These are phyloP conservation scores for Euclidia mi DNA, from an alignment of 2,888 invertebrate species.

Conservation along the genomic window DNA sequence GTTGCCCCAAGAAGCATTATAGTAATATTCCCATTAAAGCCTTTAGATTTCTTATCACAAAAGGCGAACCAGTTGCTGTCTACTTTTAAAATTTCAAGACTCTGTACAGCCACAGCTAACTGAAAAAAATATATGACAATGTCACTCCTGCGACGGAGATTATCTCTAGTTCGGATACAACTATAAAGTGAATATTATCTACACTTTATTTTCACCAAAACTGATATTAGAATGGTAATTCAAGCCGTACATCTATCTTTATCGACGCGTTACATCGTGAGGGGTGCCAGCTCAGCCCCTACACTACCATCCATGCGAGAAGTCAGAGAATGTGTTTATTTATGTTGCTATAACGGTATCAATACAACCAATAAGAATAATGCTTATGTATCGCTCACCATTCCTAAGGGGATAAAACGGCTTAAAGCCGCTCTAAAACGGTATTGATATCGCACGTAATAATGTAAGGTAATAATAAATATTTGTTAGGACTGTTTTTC, in stretches of 20 bases:
- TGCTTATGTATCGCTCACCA: slow-evolving; percentile 34
- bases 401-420: slow-evolving; percentile 22
- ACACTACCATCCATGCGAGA: slow-evolving; percentile 39
- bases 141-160: too few relatives aligned
- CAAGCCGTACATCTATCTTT: slow-evolving; percentile 39
- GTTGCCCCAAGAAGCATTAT: too few relatives aligned
- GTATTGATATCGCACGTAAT: slow-evolving; percentile 17
- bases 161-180: too few relatives aligned
- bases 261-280: slow-evolving; percentile 39
- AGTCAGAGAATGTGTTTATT: slow-evolving; percentile 43
- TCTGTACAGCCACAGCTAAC: too few relatives aligned
- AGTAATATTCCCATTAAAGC: too few relatives aligned
- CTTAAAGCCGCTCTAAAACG: slow-evolving; percentile 27
- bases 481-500: slow-evolving; percentile 6
- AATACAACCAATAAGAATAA: slow-evolving; percentile 47
- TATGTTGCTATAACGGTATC: slow-evolving; percentile 40
- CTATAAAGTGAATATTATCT: too few relatives aligned
- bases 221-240: slow-evolving; percentile 32
- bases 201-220: slow-evolving; percentile 8
- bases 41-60: too few relatives aligned
- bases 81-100: too few relatives aligned
- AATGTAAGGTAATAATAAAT: slow-evolving; percentile 19
- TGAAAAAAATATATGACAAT: too few relatives aligned
- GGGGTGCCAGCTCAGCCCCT: slow-evolving; percentile 11
- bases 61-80: too few relatives aligned